Conservation (phyloP, 2,113 vertebrate genomes). For the Tautogolabrus adspersus region DNA sequence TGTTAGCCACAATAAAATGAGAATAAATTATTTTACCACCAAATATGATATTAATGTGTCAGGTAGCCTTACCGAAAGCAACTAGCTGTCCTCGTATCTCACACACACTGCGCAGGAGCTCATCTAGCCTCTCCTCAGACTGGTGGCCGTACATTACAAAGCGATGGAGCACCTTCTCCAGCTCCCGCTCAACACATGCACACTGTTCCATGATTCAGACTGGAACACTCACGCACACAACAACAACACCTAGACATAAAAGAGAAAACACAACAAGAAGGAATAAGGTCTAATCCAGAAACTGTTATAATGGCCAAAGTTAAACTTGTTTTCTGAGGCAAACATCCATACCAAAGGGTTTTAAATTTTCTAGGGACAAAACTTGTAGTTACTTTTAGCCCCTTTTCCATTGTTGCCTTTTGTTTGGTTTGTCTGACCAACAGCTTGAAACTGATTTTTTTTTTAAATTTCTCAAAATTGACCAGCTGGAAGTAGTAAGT, state of each 20-base stretch:
- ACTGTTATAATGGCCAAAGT: fast-evolving
- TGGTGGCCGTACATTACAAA: constrained; percentile 91
- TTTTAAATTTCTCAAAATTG: too few species aligned
- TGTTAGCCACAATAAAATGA: too few species aligned
- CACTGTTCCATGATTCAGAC: constrained; percentile 90
- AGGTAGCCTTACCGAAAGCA: constrained; percentile 82
- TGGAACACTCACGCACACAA: constrained; percentile 57
- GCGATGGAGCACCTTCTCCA: constrained; percentile 93
- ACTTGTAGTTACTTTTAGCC: too few species aligned
- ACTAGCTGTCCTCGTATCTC: constrained; percentile 89
- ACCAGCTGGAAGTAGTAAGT: too few species aligned
- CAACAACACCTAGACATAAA: constrained; percentile 46
- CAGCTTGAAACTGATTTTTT: too few species aligned
- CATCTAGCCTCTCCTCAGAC: constrained; percentile 91
- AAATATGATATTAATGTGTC: background rate
- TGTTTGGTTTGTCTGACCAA: too few species aligned
- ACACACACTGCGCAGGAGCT: constrained; percentile 88
- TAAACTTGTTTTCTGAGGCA: background rate
- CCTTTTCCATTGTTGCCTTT: too few species aligned
- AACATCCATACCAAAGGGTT: too few species aligned
- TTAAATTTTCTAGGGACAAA: too few species aligned
- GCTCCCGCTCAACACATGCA: constrained; percentile 90
- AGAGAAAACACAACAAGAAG: background rate
- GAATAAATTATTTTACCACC: too few species aligned
- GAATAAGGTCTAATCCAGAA: background rate